Conservation (phyloP, 2,888 invertebrate species). For the Celastrina argiolus region DNA sequence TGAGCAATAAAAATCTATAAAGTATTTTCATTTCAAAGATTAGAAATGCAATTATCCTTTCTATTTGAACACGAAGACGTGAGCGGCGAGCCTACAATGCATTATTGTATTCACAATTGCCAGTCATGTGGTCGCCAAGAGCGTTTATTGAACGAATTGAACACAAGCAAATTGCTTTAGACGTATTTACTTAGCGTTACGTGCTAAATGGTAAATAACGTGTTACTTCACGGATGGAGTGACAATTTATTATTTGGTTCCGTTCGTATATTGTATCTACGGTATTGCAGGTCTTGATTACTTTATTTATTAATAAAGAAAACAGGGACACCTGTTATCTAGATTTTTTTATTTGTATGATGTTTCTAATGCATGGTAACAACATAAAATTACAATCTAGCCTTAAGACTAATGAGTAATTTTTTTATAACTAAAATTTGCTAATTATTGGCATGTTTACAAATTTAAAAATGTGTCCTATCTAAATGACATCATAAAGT, state of each 20-base stretch:
- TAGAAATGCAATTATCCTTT: not conserved
- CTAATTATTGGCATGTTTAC: too few species aligned
- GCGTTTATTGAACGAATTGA: constrained; percentile 33
- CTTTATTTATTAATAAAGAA: too few species aligned
- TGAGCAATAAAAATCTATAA: not conserved
- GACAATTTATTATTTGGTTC: not conserved
- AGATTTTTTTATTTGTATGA: too few species aligned
- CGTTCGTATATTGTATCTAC: too few species aligned
- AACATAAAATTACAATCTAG: too few species aligned
- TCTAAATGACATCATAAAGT: too few species aligned
- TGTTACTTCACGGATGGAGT: not conserved
- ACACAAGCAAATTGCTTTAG: constrained; percentile 28
- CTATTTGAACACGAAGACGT: constrained; percentile 15
- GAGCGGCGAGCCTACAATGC: constrained; percentile 32
- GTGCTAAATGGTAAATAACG: constrained; percentile 8
- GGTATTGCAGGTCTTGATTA: too few species aligned
- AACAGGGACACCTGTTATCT: too few species aligned
- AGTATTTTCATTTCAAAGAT: not conserved
- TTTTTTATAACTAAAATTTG: too few species aligned
- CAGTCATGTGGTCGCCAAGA: constrained; percentile 36
- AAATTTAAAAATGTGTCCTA: too few species aligned
- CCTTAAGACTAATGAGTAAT: too few species aligned
- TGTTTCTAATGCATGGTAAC: too few species aligned
- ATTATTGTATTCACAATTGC: constrained; percentile 37
- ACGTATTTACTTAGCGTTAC: constrained; percentile 14